Conservation (phyloP, 2,113 vertebrate species). For the Gulo gulo region DNA sequence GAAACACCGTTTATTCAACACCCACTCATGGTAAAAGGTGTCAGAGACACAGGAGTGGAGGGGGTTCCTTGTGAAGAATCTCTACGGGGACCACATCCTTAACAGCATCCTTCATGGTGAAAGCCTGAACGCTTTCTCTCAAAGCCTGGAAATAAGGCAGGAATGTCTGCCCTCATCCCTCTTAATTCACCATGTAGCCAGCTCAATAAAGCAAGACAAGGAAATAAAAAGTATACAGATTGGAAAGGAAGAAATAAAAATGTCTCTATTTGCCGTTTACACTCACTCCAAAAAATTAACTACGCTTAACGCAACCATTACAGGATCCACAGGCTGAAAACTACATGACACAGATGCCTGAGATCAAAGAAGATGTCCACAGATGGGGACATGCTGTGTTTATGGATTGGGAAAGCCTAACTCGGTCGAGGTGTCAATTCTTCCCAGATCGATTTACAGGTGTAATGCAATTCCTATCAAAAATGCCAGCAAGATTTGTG, state of each 20-base stretch:
- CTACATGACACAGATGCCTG: accelerated
- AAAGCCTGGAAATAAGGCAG: accelerated
- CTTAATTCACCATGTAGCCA: not conserved
- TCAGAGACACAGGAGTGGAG: not conserved
- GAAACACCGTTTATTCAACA: not conserved
- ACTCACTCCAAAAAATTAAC: not conserved
- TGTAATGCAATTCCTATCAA: not conserved
- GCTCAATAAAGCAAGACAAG: not conserved
- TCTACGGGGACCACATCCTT: not conserved
- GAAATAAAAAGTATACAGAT: not conserved
- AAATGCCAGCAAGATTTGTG: not conserved
- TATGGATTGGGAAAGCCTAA: not conserved
- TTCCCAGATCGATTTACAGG: not conserved
- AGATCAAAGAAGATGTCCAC: not conserved
- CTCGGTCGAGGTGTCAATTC: not conserved
- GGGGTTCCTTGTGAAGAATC: not conserved
- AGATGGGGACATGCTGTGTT: not conserved
- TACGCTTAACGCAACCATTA: not conserved
- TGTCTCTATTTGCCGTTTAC: not conserved
- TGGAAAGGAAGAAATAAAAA: not conserved
- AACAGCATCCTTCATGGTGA: too few species aligned
- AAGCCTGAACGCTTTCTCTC: too few species aligned
- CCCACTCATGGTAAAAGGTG: not conserved
- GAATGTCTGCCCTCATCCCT: not conserved
- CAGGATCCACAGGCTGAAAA: not conserved